A percentile compares a stretch with the other conserved stretches of the same genome.
phyloP scores from a whole-genome alignment of 2,113 vertebrate species.

The Poeciliopsis retropinna region DNA sequence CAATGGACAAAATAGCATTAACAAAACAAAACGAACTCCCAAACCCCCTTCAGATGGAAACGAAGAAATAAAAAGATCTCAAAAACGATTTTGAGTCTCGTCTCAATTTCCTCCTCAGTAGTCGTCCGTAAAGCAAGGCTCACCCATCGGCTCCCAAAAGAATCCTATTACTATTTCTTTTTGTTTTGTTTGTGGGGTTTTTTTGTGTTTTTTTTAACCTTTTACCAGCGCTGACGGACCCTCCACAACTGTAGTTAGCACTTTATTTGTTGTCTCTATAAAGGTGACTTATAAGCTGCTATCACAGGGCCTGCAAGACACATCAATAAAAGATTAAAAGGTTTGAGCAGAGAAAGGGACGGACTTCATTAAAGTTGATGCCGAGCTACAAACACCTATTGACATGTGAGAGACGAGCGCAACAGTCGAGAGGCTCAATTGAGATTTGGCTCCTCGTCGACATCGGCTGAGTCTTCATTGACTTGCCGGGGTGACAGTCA shows the following conservation, averaged over 20 bases:
- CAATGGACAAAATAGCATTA: not conserved
- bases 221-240: slow-evolving; percentile 68
- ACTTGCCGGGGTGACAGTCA: slow-evolving; percentile 32
- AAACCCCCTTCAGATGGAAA: slow-evolving; percentile 27
- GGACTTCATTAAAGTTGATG: slow-evolving; percentile 79
- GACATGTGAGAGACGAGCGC: slow-evolving; percentile 63
- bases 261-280: slow-evolving; percentile 76
- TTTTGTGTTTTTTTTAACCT: too few relatives aligned
- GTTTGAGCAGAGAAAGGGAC: slow-evolving; percentile 66
- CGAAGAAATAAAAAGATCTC: slow-evolving; percentile 59
- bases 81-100: slow-evolving; percentile 64
- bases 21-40: too few relatives aligned
- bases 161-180: slow-evolving; percentile 52
- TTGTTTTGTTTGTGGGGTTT: slow-evolving; percentile 26
- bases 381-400: slow-evolving; percentile 63
- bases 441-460: slow-evolving; percentile 57
- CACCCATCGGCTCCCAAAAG: slow-evolving; percentile 62
- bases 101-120: slow-evolving; percentile 60
- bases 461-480: slow-evolving; percentile 61
- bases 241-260: slow-evolving; percentile 68
- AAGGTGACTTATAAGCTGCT: slow-evolving; percentile 80
- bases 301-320: slow-evolving; percentile 69
- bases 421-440: slow-evolving; percentile 40
- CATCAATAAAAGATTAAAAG: slow-evolving; percentile 82
- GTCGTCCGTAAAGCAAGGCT: slow-evolving; percentile 61